These are phyloP conservation scores for Macrophya alboannulata DNA, from an alignment of 2,888 invertebrate species.

Conservation along the genomic window DNA sequence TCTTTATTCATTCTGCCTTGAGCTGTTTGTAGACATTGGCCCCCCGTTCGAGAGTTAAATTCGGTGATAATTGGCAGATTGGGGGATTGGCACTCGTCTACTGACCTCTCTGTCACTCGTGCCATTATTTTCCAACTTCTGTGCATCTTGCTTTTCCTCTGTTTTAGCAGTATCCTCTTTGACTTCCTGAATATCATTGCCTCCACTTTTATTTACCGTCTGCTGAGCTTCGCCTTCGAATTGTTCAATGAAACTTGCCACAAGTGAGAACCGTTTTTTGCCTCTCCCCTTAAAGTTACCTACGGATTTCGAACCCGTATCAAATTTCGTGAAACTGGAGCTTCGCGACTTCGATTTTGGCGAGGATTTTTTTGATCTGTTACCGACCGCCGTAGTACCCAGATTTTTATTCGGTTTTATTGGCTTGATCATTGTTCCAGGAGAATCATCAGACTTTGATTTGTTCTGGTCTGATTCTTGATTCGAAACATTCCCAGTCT, in stretches of 20 bases:
- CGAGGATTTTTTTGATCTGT: background rate
- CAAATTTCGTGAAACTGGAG: constrained; percentile 19
- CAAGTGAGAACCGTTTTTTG: constrained; percentile 76
- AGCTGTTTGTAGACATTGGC: constrained; percentile 78
- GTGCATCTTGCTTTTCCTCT: constrained; percentile 25
- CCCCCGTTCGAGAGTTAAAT: constrained; percentile 66
- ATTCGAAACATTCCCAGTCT: constrained; percentile 1
- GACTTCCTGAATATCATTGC: constrained; percentile 64
- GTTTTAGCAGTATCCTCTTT: constrained; percentile 58
- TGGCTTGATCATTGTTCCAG: background rate
- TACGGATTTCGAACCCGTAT: background rate
- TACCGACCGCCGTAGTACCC: background rate
- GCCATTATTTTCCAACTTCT: constrained; percentile 49
- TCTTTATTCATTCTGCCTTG: constrained; percentile 58
- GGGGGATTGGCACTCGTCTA: constrained; percentile 67
- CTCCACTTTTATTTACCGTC: constrained; percentile 62
- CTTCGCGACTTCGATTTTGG: constrained; percentile 5
- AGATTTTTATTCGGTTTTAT: background rate
- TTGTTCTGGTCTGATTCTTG: background rate
- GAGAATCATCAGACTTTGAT: background rate
- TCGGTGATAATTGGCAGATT: constrained; percentile 63
- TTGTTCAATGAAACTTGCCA: constrained; percentile 76
- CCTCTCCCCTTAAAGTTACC: constrained; percentile 58
- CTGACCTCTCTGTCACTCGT: constrained; percentile 79
- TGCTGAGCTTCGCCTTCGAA: constrained; percentile 73